These are phyloP conservation scores for Tragelaphus eurycerus DNA, from an alignment of 2,797 vertebrate genomes.

Conservation along the genomic window DNA sequence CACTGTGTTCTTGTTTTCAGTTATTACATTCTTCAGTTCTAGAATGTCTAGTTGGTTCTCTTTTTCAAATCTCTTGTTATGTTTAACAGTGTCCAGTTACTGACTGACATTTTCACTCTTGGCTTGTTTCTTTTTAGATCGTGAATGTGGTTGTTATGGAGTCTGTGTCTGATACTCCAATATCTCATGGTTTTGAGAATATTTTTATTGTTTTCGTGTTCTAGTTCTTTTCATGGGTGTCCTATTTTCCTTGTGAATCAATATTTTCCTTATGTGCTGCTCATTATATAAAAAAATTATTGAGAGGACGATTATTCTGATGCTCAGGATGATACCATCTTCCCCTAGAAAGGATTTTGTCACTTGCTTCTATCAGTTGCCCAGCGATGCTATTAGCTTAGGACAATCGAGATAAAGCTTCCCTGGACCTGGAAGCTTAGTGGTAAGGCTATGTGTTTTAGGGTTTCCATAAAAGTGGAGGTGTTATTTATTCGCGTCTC, in stretches of 20 bases:
- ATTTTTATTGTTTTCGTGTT: not conserved
- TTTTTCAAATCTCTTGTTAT: not conserved
- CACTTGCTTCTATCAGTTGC: not conserved
- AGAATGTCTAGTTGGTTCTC: not conserved
- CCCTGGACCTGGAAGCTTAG: not conserved
- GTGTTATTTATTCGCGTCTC: not conserved
- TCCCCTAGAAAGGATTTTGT: not conserved
- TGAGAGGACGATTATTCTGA: not conserved
- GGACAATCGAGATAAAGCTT: not conserved
- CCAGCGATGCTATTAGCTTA: not conserved
- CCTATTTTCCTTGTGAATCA: not conserved
- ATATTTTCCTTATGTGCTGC: not conserved
- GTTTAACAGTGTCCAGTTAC: not conserved
- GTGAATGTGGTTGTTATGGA: not conserved
- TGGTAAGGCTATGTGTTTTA: not conserved
- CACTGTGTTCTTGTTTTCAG: not conserved
- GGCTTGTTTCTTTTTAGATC: not conserved
- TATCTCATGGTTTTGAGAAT: not conserved
- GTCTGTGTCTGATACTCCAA: not conserved
- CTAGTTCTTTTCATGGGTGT: not conserved
- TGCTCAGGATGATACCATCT: not conserved
- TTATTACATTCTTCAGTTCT: not conserved
- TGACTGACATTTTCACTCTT: not conserved
- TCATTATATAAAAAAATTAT: not conserved
- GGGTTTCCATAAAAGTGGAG: not conserved